Base-by-base conservation (phyloP, 2,113 vertebrate species). In the Pelmatolapia mariae region DNA sequence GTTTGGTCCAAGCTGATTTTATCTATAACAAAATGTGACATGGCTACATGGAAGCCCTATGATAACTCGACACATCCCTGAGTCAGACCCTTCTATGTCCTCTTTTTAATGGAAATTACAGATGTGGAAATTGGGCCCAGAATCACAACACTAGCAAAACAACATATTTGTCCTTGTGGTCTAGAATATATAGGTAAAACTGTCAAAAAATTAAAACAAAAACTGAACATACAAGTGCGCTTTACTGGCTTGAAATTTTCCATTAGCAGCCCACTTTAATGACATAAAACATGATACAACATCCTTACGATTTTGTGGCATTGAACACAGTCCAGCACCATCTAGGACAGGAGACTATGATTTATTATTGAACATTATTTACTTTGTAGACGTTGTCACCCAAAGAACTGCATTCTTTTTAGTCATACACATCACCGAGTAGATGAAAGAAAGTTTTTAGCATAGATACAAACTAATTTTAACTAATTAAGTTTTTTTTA, bases 11-110 rank as follows among this genome's bases (percentile, higher is more conserved):
- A 10, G 2, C 50, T n/a, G 19, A 53, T n/a, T n/a, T 53, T 53
- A 53, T 53, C 50, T n/a, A n/a, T 53, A 53, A 53, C 50, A 53
- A 53, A 53, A 53, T 0, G 3, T 0, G 0, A 56, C 7, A 56
- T 56, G 22, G 54, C 54, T 26, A 24, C 54, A 26, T 2, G 11
- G 53, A 3, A 56, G 53, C 53, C 2, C 0, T 56, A 1, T 56
- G 22, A 56, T 56, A 56, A 56, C 54, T 56, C 7, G 2, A 56
- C 6, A 56, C 22, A 0, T 0, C 3, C 56, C 24, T 9, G 13
- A 3, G 24, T 16, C 56, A 59, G 56, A 29, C 4, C 0, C 7
- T 2, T 29, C 56, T 59, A 59, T 3, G 56, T 59, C 56, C 3
- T 16, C 9, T 29, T 59, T 29, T 5, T 59, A 29, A 59, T 59